Conservation (phyloP, 1,140 invertebrate genomes). For the Cydia fagiglandana region DNA sequence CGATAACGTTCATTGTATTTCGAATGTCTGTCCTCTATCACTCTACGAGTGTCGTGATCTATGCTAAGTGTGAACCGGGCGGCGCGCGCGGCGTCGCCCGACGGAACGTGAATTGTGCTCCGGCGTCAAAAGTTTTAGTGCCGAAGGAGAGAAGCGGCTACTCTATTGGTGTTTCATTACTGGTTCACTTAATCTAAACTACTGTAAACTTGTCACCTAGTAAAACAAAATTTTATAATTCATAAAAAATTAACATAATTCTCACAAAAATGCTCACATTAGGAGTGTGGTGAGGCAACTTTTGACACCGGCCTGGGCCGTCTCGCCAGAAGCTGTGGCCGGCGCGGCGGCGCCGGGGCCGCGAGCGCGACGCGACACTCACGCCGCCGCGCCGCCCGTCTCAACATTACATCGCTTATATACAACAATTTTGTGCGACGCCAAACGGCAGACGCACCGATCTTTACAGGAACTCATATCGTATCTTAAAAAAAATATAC, state of each 20-base stretch:
- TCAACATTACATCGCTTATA: slow-evolving; percentile 64
- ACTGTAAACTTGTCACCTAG: slow-evolving; percentile 77
- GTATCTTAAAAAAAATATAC: slow-evolving; percentile 77
- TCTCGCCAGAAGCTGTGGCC: slow-evolving; percentile 38
- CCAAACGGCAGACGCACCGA: slow-evolving; percentile 54
- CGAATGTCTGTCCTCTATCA: slow-evolving; percentile 65
- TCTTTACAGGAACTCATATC: slow-evolving; percentile 78
- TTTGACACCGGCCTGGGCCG: slow-evolving; percentile 54
- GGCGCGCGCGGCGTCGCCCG: slow-evolving; percentile 42
- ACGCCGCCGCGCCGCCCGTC: slow-evolving; percentile 48
- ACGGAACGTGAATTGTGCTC: slow-evolving; percentile 57
- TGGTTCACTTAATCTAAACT: slow-evolving; percentile 79
- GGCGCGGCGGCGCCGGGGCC: slow-evolving; percentile 31
- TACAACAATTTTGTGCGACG: slow-evolving; percentile 68
- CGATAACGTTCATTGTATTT: slow-evolving; percentile 71
- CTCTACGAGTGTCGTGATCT: slow-evolving; percentile 76
- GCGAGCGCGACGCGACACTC: slow-evolving; percentile 25
- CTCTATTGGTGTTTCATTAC: slow-evolving; percentile 79
- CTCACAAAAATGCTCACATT: slow-evolving; percentile 76
- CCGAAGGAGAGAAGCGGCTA: slow-evolving; percentile 78
- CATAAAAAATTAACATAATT: slow-evolving; percentile 76
- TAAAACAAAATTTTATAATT: slow-evolving; percentile 74
- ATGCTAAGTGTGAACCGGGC: slow-evolving; percentile 63
- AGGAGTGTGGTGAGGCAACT: slow-evolving; percentile 67
- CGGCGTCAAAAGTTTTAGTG: slow-evolving; percentile 73